Percentiles rank a stretch among this genome's conserved stretches.
These are phyloP conservation scores for Rhimphoctona megacephalus DNA, from an alignment of 2,888 invertebrate genomes.

Conservation along the genomic window DNA sequence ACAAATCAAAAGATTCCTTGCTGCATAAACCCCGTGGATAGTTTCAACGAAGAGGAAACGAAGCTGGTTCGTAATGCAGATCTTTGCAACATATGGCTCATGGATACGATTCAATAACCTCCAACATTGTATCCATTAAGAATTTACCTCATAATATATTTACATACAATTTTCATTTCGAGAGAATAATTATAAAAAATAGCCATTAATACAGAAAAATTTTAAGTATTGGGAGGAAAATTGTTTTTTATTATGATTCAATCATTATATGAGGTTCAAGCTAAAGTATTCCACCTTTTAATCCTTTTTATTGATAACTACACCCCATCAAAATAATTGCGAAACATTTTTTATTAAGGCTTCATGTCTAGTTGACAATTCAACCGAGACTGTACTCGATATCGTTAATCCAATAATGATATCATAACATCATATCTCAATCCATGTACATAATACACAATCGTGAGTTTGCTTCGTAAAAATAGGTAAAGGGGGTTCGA, in stretches of 20 bases:
- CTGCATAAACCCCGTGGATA: constrained; percentile 37
- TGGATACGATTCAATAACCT: constrained; percentile 45
- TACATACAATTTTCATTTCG: no score
- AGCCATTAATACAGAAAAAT: not conserved
- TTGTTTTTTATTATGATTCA: not conserved
- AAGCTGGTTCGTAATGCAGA: constrained; percentile 53
- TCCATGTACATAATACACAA: constrained; percentile 37
- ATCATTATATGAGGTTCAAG: not conserved
- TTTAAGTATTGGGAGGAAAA: not conserved
- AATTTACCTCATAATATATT: constrained; percentile 4
- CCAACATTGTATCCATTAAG: constrained; percentile 41
- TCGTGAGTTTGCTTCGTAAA: constrained; percentile 47
- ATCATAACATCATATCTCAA: constrained; percentile 47
- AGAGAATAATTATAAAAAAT: not conserved
- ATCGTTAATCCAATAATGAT: constrained; percentile 55
- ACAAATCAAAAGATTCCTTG: constrained; percentile 4
- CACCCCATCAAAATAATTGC: not conserved
- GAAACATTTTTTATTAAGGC: not conserved
- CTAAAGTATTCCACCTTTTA: not conserved
- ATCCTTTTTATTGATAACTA: not conserved
- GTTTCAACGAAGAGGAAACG: constrained; percentile 59
- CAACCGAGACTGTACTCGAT: constrained; percentile 11
- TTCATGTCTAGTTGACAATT: not conserved
- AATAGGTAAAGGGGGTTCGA: constrained; percentile 18
- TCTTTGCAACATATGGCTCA: constrained; percentile 55